Percentiles rank a stretch among this genome's conserved stretches.
Evolutionary conservation across 2,797 vertebrate genomes (phyloP).

Genomic region (Pyrocephalus nanus): DNA sequence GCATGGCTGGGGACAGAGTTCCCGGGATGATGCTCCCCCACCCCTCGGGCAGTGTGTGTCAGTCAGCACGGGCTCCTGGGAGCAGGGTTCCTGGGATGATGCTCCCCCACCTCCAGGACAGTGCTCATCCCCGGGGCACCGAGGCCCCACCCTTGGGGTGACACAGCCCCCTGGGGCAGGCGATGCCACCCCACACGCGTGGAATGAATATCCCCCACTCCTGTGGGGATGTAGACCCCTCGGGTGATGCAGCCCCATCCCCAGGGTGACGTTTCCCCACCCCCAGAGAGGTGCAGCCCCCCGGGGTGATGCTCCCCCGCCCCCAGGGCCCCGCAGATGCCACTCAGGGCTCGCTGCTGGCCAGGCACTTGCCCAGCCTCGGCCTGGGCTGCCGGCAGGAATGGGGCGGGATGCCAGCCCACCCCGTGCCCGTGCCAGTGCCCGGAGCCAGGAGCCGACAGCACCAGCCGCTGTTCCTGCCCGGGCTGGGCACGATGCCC

Average conservation of each 20-base stretch:
- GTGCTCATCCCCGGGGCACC: neutral
- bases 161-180: neutral
- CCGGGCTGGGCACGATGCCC: neutral
- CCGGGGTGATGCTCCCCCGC: no score
- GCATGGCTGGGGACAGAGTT: fast-evolving
- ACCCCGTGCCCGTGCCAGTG: neutral
- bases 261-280: neutral
- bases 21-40: fast-evolving
- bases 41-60: neutral
- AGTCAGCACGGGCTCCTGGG: no score
- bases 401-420: neutral
- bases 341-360: neutral
- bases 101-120: neutral
- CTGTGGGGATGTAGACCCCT: no score
- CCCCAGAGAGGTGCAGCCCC: no score
- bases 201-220: no score
- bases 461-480: neutral
- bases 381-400: neutral
- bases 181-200: neutral
- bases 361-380: neutral
- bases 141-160: neutral
- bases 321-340: neutral
- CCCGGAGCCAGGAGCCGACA: neutral
- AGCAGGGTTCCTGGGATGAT: neutral
- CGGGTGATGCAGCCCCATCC: neutral